phyloP scores from a whole-genome alignment of 1,140 invertebrate species.

The Stegodyphus mimosarum region DNA sequence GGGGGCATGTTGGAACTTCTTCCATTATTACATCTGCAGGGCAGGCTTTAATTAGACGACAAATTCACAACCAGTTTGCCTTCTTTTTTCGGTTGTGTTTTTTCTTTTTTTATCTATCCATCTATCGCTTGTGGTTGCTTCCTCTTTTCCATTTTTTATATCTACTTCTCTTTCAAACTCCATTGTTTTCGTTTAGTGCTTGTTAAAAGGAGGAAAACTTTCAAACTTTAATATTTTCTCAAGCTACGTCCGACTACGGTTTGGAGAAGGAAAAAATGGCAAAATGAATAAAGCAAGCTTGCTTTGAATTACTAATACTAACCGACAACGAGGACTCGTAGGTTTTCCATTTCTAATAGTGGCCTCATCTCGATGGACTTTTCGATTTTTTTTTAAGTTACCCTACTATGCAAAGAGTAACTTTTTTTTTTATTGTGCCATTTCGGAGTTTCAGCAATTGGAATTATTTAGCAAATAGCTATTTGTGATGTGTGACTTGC shows the following conservation, averaged over 20 bases:
- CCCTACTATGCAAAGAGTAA: neutral
- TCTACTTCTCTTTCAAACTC: constrained; percentile 36
- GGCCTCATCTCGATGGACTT: constrained; percentile 5
- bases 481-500: neutral
- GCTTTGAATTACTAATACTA: constrained; percentile 41
- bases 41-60: constrained; percentile 59
- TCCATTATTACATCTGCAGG: constrained; percentile 59
- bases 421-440: constrained; percentile 15
- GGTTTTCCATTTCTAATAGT: constrained; percentile 31
- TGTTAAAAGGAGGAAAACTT: constrained; percentile 58
- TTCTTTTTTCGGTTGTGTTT: neutral
- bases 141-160: neutral
- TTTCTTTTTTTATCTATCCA: constrained; percentile 55
- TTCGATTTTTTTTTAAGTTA: neutral
- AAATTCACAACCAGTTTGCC: constrained; percentile 50
- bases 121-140: constrained; percentile 48
- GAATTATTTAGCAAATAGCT: constrained; percentile 40
- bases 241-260: constrained; percentile 39
- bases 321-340: neutral
- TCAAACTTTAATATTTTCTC: constrained; percentile 61
- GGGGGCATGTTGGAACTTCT: constrained; percentile 33
- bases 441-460: constrained; percentile 23
- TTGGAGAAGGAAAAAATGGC: constrained; percentile 18
- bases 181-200: constrained; percentile 59
- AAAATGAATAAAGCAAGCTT: constrained; percentile 39